A percentile compares a stretch with the other conserved stretches of the same genome.
phyloP scores from a whole-genome alignment of 2,888 invertebrate genomes.

The Onchidella celtica region DNA sequence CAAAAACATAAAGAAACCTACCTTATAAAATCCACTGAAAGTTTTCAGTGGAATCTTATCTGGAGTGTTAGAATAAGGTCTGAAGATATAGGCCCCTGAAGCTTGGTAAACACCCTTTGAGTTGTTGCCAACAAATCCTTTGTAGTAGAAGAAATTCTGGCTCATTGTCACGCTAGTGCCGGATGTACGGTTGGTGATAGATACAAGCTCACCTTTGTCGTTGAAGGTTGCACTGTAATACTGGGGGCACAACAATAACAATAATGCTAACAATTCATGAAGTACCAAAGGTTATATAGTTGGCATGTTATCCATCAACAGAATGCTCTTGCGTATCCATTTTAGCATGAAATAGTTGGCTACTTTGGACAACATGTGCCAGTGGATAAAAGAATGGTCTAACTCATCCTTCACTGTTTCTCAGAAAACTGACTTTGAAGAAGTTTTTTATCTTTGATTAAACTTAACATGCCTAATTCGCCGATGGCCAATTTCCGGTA shows the following conservation, averaged over 20 bases:
- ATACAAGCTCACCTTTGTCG: constrained; percentile 83
- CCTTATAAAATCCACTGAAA: constrained; percentile 26
- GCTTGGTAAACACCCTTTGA: constrained; percentile 84
- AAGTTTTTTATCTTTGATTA: too few relatives aligned
- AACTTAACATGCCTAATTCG: too few relatives aligned
- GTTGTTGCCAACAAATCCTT: constrained; percentile 87
- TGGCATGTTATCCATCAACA: too few relatives aligned
- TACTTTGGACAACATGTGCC: too few relatives aligned
- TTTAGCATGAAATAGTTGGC: too few relatives aligned
- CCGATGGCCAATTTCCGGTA: too few relatives aligned
- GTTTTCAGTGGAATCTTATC: constrained; percentile 20
- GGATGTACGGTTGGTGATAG: constrained; percentile 79
- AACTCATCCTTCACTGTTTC: too few relatives aligned
- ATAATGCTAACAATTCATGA: too few relatives aligned
- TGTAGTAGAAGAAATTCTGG: constrained; percentile 84
- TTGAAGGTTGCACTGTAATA: constrained; percentile 82
- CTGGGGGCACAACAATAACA: constrained; percentile 62
- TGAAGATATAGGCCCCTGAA: constrained; percentile 94
- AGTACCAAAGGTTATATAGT: too few relatives aligned
- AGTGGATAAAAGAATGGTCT: too few relatives aligned
- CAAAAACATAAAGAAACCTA: constrained; percentile 12
- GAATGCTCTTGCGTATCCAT: too few relatives aligned
- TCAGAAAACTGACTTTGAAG: too few relatives aligned
- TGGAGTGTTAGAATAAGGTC: constrained; percentile 74
- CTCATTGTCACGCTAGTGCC: constrained; percentile 77